phyloP scores from a whole-genome alignment of 2,888 invertebrate genomes.

The Tenodera sinensis region DNA sequence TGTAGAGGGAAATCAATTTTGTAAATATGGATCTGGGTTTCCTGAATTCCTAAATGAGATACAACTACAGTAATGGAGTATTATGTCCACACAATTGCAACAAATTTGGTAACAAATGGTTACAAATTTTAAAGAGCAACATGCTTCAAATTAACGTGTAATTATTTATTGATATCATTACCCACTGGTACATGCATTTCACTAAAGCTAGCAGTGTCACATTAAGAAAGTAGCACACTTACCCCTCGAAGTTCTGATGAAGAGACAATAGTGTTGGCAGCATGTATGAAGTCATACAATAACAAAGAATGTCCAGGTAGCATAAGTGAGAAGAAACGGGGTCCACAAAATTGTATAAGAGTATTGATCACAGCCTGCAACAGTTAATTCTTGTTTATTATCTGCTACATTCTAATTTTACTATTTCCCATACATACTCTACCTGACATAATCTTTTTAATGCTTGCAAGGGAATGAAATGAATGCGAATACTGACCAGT shows the following conservation, averaged over 20 bases:
- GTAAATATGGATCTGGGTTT: no score
- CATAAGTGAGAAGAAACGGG: slow-evolving; percentile 79
- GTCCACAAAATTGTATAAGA: slow-evolving; percentile 74
- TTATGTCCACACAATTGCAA: no score
- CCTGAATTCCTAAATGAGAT: no score
- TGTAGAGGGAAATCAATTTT: no score
- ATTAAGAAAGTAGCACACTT: slow-evolving; percentile 29
- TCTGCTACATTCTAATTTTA: not conserved
- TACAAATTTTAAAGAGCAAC: no score
- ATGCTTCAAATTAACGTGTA: no score
- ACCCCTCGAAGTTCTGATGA: slow-evolving; percentile 65
- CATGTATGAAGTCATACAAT: slow-evolving; percentile 84
- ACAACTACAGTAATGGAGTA: no score
- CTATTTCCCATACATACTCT: not conserved
- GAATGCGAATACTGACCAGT: not conserved
- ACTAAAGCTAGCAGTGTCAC: not conserved
- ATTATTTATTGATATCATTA: no score
- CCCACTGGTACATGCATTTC: not conserved
- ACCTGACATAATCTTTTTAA: not conserved
- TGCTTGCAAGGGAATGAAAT: not conserved
- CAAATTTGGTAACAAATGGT: no score
- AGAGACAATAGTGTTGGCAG: slow-evolving; percentile 81
- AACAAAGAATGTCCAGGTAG: slow-evolving; percentile 86
- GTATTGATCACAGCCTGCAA: slow-evolving; percentile 70
- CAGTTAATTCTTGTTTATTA: not conserved